Conservation (phyloP, 2,113 vertebrate species). For the Acrocephalus arundinaceus region DNA sequence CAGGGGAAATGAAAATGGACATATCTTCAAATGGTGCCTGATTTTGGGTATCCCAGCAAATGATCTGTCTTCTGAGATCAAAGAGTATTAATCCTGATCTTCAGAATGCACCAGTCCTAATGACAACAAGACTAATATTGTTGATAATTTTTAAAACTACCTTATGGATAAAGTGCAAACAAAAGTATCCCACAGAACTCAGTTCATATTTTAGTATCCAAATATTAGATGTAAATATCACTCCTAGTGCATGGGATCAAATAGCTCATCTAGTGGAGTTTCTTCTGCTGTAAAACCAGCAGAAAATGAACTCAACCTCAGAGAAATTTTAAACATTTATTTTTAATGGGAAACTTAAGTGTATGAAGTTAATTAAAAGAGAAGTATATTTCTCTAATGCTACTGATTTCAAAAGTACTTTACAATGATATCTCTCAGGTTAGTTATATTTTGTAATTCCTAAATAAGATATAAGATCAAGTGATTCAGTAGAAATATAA, state of each 20-base stretch:
- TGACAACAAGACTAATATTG: not conserved
- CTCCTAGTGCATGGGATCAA: not conserved
- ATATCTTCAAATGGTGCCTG: not conserved
- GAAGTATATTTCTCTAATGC: slow-evolving; percentile 17
- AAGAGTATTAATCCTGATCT: not conserved
- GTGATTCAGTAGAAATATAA: slow-evolving; percentile 53
- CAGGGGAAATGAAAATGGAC: not conserved
- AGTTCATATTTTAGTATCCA: not conserved
- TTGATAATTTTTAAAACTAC: not conserved
- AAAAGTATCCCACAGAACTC: not conserved
- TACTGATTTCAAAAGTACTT: slow-evolving; percentile 30
- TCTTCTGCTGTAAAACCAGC: not conserved
- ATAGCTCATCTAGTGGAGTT: not conserved
- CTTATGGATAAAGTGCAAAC: not conserved
- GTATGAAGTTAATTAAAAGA: slow-evolving; percentile 15
- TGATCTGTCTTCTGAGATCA: not conserved
- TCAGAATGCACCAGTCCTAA: not conserved
- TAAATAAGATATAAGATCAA: slow-evolving; percentile 61
- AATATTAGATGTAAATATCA: not conserved
- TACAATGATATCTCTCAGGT: not conserved
- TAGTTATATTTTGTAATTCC: slow-evolving; percentile 59
- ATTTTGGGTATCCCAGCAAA: not conserved
- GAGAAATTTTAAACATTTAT: not conserved
- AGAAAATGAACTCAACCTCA: not conserved
- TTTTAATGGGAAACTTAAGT: slow-evolving; percentile 15